Evolutionary conservation across 2,113 vertebrate genomes (phyloP).

Genomic region (Meles meles): DNA sequence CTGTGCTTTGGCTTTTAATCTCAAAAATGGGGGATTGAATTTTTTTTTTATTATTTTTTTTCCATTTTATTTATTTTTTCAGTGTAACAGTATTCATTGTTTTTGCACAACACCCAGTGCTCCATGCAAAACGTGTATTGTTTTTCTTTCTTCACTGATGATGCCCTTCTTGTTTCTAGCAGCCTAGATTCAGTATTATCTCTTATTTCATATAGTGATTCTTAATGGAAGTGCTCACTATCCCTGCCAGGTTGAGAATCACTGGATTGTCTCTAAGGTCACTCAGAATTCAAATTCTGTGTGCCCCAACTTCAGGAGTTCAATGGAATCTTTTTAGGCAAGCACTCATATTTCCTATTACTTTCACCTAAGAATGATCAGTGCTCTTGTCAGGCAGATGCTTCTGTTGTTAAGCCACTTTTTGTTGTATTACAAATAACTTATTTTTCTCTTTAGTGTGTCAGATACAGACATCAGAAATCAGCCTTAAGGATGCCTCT

Average conservation of each 20-base stretch:
- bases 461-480: neutral
- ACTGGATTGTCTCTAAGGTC: neutral
- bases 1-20: neutral
- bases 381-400: neutral
- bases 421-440: neutral
- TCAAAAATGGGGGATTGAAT: neutral
- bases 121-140: too few species aligned
- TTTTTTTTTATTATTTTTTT: too few species aligned
- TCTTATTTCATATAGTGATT: neutral
- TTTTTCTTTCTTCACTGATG: neutral
- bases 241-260: neutral
- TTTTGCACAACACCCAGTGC: too few species aligned
- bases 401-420: neutral
- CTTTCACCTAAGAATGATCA: neutral
- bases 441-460: neutral
- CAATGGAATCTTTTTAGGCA: neutral
- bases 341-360: neutral
- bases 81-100: too few species aligned
- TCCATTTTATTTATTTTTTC: too few species aligned
- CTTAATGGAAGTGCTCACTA: neutral
- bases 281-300: neutral
- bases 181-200: neutral
- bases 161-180: neutral
- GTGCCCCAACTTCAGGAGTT: neutral
- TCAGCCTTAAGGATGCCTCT: slow-evolving; percentile 3